Evolutionary conservation across 2,888 invertebrate genomes (phyloP), one percentile per base, ranked within the genome.

Genomic region (Idaea dimidiata): DNA sequence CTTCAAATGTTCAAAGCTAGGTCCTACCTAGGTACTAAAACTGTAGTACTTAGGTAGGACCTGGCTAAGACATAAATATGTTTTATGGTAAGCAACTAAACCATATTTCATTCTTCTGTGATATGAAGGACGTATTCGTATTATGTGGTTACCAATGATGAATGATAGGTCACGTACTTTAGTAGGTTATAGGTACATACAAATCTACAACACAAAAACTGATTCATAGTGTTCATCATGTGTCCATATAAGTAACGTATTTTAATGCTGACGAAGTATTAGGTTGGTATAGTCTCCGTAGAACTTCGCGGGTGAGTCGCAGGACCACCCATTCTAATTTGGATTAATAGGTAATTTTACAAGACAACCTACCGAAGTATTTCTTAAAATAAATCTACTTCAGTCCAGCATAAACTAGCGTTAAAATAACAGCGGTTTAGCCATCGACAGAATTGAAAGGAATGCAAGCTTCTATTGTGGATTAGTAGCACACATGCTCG

Each of bases 351-450:
- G 24, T 24, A 33, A 33, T 14, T 33, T 7, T 10, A 33, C 33
- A 1, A 6, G 1, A 10, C 8, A 43, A 43, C 43, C 10, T 43
- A 43, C 14, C 43, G 43, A 67, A 62, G 67, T 67, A 68, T 68
- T 69, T 67, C 62, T 67, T 59, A 7, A 59, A 14, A 43, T 57
- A 24, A 55, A 57, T 43, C 43, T 8, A 43, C 10, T 43, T 43
- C 10, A 43, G 43, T 43, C 43, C 43, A 43, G 14, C 43, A 43
- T 43, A 43, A 43, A 43, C 43, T 43, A 43, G 3, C 43, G 43
- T 59, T 58, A 8, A 71, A 75, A 70, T 75, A 71, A 59, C 62
- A 57, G 17, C 43, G 59, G 43, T 57, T 24, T 31, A 60, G 58
- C 62, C 64, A 65, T 64, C 63, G 63, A 62, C 59, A 57, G 61